Base-by-base conservation (phyloP, 2,797 vertebrate genomes). In the Galago senegalensis region DNA sequence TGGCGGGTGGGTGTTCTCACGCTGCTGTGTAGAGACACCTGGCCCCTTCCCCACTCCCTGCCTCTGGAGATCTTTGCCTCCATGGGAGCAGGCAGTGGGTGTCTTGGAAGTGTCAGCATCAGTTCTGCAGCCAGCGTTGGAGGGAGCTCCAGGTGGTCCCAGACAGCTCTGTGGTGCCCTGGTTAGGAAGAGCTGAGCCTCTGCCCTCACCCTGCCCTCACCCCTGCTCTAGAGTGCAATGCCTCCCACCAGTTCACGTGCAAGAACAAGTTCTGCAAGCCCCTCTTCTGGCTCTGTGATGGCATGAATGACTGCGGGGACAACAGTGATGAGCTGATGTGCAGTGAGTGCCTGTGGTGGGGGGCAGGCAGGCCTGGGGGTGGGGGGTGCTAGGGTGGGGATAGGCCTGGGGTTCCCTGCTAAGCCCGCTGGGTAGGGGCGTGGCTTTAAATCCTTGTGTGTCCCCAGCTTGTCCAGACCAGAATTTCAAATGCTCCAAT, bases 221-320 rank as follows among this genome's bases (percentile, higher is more conserved):
- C 27, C 21, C 20, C n/a, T 2, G 5, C 18, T 12, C 14, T 58
- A 98, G 98, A 46, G 27, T 98, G 98, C 75, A 95, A 98, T 0
- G 2, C 94, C 81, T 94, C 93, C 40, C 29, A 93, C 7, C 98
- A 98, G 67, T 99, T 99, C 97, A 97, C 1, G 0, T 99, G 99
- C 96, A 98, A 77, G 31, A 99, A 99, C 0, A 98, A 99, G 3
- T 61, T 99, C 34, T 99, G 99, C 97, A 99, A 99, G 94, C 99
- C 99, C 11, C 98, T 56, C 10, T 99, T 99, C 97, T 99, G 99
- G 99, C 83, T 99, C 37, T 99, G 99, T 0, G 99, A 99, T 3
- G 98, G 98, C 0, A 97, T 99, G 0, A 95, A 99, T 0, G 99
- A 99, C 98, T 99, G 99, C 0, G 99, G 99, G 0, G 99, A 99